Evolutionary conservation across 2,113 vertebrate species (phyloP).

Genomic region (Hyperopisus bebe): DNA sequence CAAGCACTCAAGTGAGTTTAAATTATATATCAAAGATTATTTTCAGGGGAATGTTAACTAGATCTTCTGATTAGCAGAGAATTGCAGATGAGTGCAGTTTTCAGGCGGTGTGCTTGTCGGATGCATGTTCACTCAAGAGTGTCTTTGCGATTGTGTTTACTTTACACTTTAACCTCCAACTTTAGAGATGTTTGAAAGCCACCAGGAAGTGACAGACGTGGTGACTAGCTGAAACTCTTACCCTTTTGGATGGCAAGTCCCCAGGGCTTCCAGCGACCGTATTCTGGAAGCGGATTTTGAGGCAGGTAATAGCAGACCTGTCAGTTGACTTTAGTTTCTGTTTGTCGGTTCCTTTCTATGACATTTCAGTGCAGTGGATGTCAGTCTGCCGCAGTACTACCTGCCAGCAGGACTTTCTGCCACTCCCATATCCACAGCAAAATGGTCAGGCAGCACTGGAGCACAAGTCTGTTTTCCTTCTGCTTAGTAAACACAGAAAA

Average conservation of each 20-base stretch:
- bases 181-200: not conserved
- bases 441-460: not conserved
- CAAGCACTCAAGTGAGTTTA: not conserved
- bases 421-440: not conserved
- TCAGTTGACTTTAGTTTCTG: conserved; percentile 11
- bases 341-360: not conserved
- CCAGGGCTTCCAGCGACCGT: not conserved
- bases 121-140: not conserved
- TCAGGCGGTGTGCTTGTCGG: not conserved
- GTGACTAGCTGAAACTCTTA: conserved; percentile 8
- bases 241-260: not conserved
- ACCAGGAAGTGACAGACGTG: not conserved
- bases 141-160: not conserved
- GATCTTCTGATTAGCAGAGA: not conserved
- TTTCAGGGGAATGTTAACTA: not conserved
- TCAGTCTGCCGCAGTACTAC: not conserved
- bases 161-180: not conserved
- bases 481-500: not conserved
- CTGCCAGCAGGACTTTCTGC: not conserved
- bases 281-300: not conserved
- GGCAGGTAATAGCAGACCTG: conserved; percentile 12
- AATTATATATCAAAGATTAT: not conserved
- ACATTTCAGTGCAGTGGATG: conserved; percentile 10
- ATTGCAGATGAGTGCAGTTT: not conserved
- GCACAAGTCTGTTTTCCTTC: not conserved